Percentiles rank a stretch among this genome's conserved stretches.
Evolutionary conservation across 2,797 vertebrate genomes (phyloP).

Genomic region (Siniperca obscura): DNA sequence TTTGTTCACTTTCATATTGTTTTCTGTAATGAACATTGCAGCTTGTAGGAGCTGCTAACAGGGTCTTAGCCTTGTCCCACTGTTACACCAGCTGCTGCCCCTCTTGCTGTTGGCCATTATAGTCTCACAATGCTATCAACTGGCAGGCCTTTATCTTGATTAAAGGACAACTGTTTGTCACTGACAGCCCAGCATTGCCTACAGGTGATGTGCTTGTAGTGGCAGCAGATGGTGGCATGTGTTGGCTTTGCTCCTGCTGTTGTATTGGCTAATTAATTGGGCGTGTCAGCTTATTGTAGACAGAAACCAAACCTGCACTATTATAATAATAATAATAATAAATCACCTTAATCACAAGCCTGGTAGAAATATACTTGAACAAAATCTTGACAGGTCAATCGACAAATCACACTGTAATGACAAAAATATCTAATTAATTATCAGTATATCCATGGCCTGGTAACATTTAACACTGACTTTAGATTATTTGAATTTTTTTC

Average conservation of each 20-base stretch:
- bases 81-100: constrained; percentile 48
- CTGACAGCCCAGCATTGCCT: constrained; percentile 39
- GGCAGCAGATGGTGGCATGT: constrained; percentile 52
- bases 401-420: neutral
- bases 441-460: neutral
- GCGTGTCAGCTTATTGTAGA: neutral
- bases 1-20: constrained; percentile 7
- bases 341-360: neutral
- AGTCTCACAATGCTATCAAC: constrained; percentile 41
- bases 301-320: neutral
- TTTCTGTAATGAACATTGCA: neutral
- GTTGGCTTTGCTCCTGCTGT: constrained; percentile 32
- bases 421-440: neutral
- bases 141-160: constrained; percentile 53
- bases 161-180: constrained; percentile 41
- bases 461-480: neutral
- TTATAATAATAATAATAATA: neutral
- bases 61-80: constrained; percentile 3
- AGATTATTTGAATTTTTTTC: too few species aligned
- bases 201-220: constrained; percentile 42
- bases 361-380: neutral
- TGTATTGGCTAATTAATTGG: constrained; percentile 32
- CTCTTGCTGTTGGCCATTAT: constrained; percentile 41
- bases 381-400: neutral
- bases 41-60: neutral